Evolutionary conservation across 2,888 invertebrate genomes (phyloP), one percentile per base, ranked within the genome.

Genomic region (Heliconius aoede): DNA sequence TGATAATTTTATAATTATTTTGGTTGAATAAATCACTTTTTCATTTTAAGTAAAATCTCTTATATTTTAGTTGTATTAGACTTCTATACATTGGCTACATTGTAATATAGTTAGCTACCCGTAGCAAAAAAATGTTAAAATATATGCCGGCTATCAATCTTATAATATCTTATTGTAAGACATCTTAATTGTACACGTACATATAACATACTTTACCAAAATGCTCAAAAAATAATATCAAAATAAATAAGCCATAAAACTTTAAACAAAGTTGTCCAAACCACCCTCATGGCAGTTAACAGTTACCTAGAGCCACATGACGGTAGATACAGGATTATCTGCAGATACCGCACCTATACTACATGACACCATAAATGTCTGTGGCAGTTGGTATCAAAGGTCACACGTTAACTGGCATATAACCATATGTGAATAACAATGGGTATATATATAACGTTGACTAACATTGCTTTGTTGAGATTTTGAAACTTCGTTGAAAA

Each of bases 381-480:
- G 60, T 26, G 60, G 79, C 65, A 73, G 62, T 30, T 5, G 46
- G 72, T 69, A 68, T 72, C 76, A 77, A 76, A 79, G 79, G 76
- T 76, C 76, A 71, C 40, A 62, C 51, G 69, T 65, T 72, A 58
- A 40, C 67, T 79, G 73, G 78, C 79, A 46, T 76, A 67, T 72
- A 67, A 72, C 79, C 79, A 78, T 79, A 77, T 72, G 67, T 61
- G 76, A 68, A 30, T 62, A 46, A 78, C 79, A 79, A 79, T 78
- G 62, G 68, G 8, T 55, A 51, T 13, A 24, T 55, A 51, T 13
- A 24, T n/a, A 51, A 30, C 46, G 46, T 51, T 68, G 21, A 51
- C 28, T 40, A 46, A 68, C 28, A 36, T 7, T 28, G 46, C 46
- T 28, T 51, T 68, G 46, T 51, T 51, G 13, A n/a, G 15, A 51